Conservation (phyloP, 2,888 invertebrate genomes). For the Calameuta pallipes region DNA sequence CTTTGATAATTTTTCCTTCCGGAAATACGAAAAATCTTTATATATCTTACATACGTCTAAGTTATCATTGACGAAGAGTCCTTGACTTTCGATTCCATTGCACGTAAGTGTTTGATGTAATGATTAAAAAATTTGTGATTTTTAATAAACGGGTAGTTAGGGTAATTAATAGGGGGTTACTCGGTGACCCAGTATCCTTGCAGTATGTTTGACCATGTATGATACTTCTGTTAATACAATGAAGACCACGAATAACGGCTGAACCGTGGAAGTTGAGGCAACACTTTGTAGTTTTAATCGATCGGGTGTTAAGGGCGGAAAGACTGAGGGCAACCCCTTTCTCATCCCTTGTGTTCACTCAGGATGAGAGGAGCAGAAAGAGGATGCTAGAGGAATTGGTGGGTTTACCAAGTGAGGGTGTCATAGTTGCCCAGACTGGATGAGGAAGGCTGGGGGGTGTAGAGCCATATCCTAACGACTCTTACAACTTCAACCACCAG, state of each 20-base stretch:
- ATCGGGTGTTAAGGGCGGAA: slow-evolving; percentile 53
- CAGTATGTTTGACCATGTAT: not conserved
- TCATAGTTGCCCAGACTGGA: not conserved
- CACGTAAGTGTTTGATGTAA: not conserved
- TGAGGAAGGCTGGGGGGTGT: slow-evolving; percentile 23
- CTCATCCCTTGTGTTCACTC: slow-evolving; percentile 5
- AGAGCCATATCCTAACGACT: slow-evolving; percentile 60
- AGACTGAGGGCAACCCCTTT: not conserved
- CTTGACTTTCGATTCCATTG: not conserved
- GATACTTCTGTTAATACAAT: slow-evolving; percentile 44
- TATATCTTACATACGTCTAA: no score
- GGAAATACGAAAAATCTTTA: not conserved
- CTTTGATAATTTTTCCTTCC: not conserved
- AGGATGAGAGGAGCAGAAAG: slow-evolving; percentile 18
- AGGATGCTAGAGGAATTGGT: slow-evolving; percentile 16
- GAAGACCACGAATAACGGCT: slow-evolving; percentile 59
- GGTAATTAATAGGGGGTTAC: not conserved
- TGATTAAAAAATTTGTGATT: not conserved
- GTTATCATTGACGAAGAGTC: not conserved
- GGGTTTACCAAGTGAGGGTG: not conserved
- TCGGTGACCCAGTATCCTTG: not conserved
- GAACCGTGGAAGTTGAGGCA: slow-evolving; percentile 54
- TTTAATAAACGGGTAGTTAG: not conserved
- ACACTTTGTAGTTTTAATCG: slow-evolving; percentile 65
- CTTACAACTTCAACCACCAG: slow-evolving; percentile 61